Conservation (phyloP, 2,797 vertebrate species). For the Tamandua tetradactyla region DNA sequence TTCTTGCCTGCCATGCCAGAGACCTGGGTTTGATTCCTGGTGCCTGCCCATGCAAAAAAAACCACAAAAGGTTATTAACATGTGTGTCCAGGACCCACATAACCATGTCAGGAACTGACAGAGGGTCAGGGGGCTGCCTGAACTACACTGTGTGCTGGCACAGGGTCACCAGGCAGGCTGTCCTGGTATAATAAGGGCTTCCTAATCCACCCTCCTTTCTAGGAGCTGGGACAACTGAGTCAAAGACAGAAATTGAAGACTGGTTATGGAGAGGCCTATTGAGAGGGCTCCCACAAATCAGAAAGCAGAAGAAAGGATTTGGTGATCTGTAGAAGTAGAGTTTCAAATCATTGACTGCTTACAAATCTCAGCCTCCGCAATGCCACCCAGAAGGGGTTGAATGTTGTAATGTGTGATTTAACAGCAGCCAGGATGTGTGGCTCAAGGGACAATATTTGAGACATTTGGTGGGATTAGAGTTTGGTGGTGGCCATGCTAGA, state of each 20-base stretch:
- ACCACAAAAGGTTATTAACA: background rate
- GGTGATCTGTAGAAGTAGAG: background rate
- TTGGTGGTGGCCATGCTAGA: background rate
- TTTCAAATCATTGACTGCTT: slow-evolving; percentile 2
- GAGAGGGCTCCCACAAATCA: background rate
- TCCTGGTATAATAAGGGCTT: slow-evolving; percentile 14
- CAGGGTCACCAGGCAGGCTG: background rate
- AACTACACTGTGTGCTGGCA: background rate
- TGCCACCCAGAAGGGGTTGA: background rate
- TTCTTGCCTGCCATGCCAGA: too few species aligned
- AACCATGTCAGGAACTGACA: background rate
- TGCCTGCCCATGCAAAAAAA: too few species aligned
- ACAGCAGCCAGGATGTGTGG: background rate
- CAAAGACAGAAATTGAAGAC: background rate
- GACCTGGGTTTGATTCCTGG: too few species aligned
- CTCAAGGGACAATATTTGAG: slow-evolving; percentile 14
- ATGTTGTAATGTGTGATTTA: background rate
- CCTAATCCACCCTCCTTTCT: background rate
- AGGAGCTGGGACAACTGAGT: background rate
- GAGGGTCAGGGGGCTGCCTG: background rate
- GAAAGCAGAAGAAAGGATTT: slow-evolving; percentile 14
- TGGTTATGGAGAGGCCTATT: background rate
- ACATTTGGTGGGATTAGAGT: background rate
- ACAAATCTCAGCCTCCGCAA: background rate
- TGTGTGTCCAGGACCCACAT: background rate